Evolutionary conservation across 2,113 vertebrate species (phyloP), one percentile per base, ranked within the genome.

Genomic region (Mesoclemmys tuberculata): DNA sequence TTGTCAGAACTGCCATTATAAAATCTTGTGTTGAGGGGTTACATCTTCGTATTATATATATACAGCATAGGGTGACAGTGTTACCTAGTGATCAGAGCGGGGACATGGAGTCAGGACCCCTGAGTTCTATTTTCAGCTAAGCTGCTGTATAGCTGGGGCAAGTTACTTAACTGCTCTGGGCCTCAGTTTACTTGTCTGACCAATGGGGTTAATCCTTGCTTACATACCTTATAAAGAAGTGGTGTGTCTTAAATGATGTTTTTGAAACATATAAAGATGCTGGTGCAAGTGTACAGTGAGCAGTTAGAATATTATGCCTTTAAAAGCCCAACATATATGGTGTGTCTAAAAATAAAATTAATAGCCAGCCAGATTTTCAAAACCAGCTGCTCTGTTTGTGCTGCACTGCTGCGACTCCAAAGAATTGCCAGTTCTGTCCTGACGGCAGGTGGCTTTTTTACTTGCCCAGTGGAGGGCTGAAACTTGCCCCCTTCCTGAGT

Each of bases 1-100:
- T 2, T 71, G 22, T 58, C 41, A 1, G 38, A 83, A 58, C 16
- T 74, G 68, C 44, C 0, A 0, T 27, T 52, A 44, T 27, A 75
- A 75, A 75, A 44, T 44, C 71, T 46, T 26, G 10, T 74, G 9
- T 74, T 12, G 19, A 74, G 9, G 18, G n/a, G 18, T 74, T 74
- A 8, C 4, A 24, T 24, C 21, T 41, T 41, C 22, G 29, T 74
- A 35, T 74, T 21, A 74, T 10, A 24, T 10, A 24, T 41, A 74
- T n/a, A 74, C 38, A 41, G 38, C 38, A 74, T 26, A 74, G n/a
- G 38, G 41, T 41, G 38, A 41, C 22, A 44, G 22, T 41, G 22
- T 44, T 74, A 38, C 5, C 21, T 74, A 41, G 68, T 74, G 68
- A 74, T 74, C n/a, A 11, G 68, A 74, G 71, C 38, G 22, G 71